Base-by-base conservation (phyloP, 1,140 invertebrate genomes). In the Steinernema feltiae region DNA sequence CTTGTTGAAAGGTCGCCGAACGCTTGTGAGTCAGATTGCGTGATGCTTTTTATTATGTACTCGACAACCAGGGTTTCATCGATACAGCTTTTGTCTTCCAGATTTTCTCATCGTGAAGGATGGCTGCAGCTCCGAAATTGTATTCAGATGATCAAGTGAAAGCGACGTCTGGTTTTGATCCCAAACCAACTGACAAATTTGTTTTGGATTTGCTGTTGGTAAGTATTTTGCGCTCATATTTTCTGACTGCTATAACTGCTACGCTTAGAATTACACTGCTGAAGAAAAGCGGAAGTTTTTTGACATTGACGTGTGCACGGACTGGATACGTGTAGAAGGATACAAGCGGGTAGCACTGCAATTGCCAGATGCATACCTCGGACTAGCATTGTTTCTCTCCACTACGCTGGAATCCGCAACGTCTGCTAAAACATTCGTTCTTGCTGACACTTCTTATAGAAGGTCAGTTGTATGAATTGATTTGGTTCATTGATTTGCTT, bases 361-460 rank as follows among this genome's bases (percentile, higher is more conserved):
- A 80, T 72, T 83, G 1, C 82, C 82, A 7, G 83, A 83, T 41
- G 63, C 70, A 30, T 76, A 77, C n/a, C 53, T 83, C 15, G n/a
- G 35, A 7, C 63, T 71, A 72, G 35, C 83, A 18, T 81, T 70
- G 48, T 27, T 75, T 29, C 27, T 83, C 2, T 27, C 48, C 17
- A 12, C 32, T 17, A 32, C 35, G 24, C 21, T 77, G 17, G 73
- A 80, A 71, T 29, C 71, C 7, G 75, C 77, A 69, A 7, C 27
- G n/a, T 35, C 48, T 7, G 32, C 74, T 12, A 82, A 83, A 48
- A 35, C 78, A 18, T 83, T 77, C 46, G 70, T 83, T 63, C 73
- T 83, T 15, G 82, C 81, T 0, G 82, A 83, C 72, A 83, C 82
- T 1, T 82, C 79, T 70, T 83, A 83, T 69, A 48, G 82, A 70